These are phyloP conservation scores for Lithophane leautieri DNA, from an alignment of 2,888 invertebrate species.

Conservation along the genomic window DNA sequence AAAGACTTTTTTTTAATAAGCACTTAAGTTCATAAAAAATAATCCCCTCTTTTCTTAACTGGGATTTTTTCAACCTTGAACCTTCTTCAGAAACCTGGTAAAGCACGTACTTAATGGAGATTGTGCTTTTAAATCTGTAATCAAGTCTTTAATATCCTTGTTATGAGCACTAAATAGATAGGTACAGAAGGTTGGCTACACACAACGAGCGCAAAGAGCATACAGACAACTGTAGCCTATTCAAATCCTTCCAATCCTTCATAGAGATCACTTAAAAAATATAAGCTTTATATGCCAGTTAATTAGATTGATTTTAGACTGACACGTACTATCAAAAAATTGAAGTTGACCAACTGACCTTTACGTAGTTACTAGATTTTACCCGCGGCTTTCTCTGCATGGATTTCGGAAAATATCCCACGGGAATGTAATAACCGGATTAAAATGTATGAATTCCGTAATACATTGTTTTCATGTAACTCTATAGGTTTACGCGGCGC, in stretches of 20 bases:
- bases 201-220: neutral
- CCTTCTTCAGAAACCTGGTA: conserved; percentile 26
- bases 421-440: no score
- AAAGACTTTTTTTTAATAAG: conserved; percentile 30
- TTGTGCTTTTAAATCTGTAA: conserved; percentile 51
- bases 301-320: neutral
- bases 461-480: no score
- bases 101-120: conserved; percentile 60
- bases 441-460: no score
- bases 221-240: neutral
- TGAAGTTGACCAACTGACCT: neutral
- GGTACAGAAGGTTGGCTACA: neutral
- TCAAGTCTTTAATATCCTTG: conserved; percentile 57
- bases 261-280: neutral
- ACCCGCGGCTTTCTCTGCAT: no score
- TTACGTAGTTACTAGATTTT: neutral
- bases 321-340: neutral
- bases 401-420: no score
- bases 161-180: neutral
- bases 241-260: neutral
- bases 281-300: neutral
- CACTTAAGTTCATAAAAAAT: conserved; percentile 41
- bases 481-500: no score
- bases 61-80: conserved; percentile 49
- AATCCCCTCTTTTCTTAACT: conserved; percentile 23